These are phyloP conservation scores for Megastigmus dorsalis DNA, from an alignment of 2,888 invertebrate genomes.

Conservation along the genomic window DNA sequence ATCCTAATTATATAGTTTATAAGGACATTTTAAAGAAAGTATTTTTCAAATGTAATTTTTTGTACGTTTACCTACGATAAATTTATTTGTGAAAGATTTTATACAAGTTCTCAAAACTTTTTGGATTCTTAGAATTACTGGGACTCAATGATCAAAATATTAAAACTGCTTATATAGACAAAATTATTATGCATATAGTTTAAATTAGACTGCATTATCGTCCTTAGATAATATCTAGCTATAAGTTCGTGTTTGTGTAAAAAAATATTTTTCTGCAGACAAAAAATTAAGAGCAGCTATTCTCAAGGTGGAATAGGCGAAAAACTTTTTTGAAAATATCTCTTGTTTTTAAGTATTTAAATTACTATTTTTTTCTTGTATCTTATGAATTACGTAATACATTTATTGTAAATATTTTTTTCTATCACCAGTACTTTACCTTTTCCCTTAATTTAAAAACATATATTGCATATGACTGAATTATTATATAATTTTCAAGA, in stretches of 20 bases:
- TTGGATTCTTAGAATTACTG: slow-evolving; percentile 13
- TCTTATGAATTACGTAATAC: slow-evolving; percentile 17
- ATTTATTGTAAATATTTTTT: slow-evolving; percentile 32
- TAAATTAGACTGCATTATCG: slow-evolving; percentile 26
- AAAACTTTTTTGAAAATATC: slow-evolving; percentile 9
- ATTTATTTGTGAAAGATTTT: slow-evolving; percentile 32
- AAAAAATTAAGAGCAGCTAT: neutral
- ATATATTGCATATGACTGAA: slow-evolving; percentile 26
- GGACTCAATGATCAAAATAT: slow-evolving; percentile 35
- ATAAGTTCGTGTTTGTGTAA: slow-evolving; percentile 3
- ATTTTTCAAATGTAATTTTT: slow-evolving; percentile 38
- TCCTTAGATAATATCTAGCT: slow-evolving; percentile 20
- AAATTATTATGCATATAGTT: slow-evolving; percentile 33
- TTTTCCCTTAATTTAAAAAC: too few relatives aligned
- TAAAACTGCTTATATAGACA: slow-evolving; percentile 15
- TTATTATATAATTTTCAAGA: slow-evolving; percentile 11
- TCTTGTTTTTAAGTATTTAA: slow-evolving; percentile 7
- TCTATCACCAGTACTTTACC: neutral
- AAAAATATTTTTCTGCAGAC: neutral
- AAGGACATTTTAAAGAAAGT: slow-evolving; percentile 30
- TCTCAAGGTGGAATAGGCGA: neutral
- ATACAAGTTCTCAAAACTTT: slow-evolving; percentile 24
- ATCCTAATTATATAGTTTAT: slow-evolving; percentile 26
- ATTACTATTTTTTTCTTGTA: neutral
- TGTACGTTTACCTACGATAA: slow-evolving; percentile 14